Evolutionary conservation across 2,888 invertebrate species (phyloP), one percentile per base, ranked within the genome.

Genomic region (Oligia fasciuncula): DNA sequence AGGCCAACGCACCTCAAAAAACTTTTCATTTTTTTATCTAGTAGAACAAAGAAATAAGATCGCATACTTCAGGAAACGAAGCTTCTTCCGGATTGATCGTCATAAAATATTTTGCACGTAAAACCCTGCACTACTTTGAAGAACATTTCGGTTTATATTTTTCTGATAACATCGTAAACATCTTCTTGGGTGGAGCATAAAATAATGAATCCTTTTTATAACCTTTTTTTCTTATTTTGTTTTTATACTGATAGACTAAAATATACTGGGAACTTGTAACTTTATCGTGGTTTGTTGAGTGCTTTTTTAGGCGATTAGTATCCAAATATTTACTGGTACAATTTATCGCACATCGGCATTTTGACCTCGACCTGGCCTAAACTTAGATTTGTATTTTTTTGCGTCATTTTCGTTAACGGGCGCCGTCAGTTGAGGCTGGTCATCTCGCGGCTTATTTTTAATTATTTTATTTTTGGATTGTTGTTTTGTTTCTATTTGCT

Each of bases 141-240:
- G 54, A 79, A 83, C 73, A 67, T 83, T 82, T 86, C 87, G 78
- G 83, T 88, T 88, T 88, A 88, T 88, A 85, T 82, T 83, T 85
- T 87, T 87, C 79, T 87, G 81, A 88, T 83, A 85, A 80, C 73
- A 54, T 88, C 85, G 71, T 88, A 88, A 88, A 86, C 84, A 83
- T 87, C 80, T 73, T 68, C 73, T 73, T 69, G 54, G 62, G 66
- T 65, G 76, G 79, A 65, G 69, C 72, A 78, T 79, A 81, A 83
- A 83, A 88, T 88, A 86, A 86, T 87, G 85, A 87, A 86, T 81
- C 79, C 66, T 23, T 76, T 84, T 85, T 85, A 80, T 57, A 67
- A 73, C 70, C 57, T 23, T 73, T 81, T 84, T 81, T 79, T 81
- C 63, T 79, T 87, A 70, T 81, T 85, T 78, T 62, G 23, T 73